A percentile compares a stretch with the other conserved stretches of the same genome.
Conservation (phyloP, 2,113 vertebrate genomes). For the Ptyas mucosa region DNA sequence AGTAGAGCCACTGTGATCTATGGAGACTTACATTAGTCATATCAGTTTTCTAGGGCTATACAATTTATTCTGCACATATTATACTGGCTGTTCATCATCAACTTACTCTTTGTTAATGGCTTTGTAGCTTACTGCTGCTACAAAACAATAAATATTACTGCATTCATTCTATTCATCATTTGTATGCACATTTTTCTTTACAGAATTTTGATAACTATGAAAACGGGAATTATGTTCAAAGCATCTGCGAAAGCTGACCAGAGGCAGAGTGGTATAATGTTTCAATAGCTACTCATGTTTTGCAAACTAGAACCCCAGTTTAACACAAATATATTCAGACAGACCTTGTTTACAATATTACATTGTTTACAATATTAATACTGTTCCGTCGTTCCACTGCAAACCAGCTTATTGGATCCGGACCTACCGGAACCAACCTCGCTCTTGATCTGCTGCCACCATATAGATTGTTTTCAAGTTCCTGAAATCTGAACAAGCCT, state of each 20-base stretch:
- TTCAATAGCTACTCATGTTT: neutral
- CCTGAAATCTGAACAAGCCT: neutral
- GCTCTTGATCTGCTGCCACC: neutral
- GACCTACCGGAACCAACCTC: neutral
- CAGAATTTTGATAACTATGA: neutral
- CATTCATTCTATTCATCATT: neutral
- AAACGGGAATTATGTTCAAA: neutral
- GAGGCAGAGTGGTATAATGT: neutral
- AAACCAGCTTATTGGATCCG: neutral
- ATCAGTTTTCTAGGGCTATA: neutral
- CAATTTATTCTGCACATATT: neutral
- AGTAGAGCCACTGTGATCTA: neutral
- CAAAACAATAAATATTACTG: neutral
- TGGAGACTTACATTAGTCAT: neutral
- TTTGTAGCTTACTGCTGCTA: neutral
- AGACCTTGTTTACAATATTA: neutral
- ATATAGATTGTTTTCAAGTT: neutral
- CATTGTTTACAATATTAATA: neutral
- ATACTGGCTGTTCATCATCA: neutral
- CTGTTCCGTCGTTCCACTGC: neutral
- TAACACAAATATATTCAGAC: neutral
- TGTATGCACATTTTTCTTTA: neutral
- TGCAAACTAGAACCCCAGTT: neutral
- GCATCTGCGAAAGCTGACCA: neutral
- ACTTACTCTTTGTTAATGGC: neutral